Conservation (phyloP, 2,888 invertebrate genomes). For the Pandemis heparana region DNA sequence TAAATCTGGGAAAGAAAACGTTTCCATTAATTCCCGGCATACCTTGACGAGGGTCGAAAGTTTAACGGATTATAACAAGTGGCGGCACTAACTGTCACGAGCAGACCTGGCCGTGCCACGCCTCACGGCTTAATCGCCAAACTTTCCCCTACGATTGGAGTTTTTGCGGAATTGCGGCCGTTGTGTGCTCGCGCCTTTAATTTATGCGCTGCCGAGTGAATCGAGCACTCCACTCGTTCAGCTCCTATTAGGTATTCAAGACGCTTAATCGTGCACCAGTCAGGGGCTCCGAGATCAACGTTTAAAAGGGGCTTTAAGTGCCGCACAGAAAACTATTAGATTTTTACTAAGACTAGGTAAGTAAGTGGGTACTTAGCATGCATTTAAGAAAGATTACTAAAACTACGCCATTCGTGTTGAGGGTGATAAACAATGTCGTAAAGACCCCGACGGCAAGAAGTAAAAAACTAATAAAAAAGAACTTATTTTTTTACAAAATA, state of each 20-base stretch:
- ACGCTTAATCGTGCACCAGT: conserved; percentile 76
- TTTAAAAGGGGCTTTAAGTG: conserved; percentile 66
- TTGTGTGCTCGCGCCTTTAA: conserved; percentile 73
- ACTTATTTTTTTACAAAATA: too few relatives aligned
- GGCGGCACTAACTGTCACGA: conserved; percentile 83
- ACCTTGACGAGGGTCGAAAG: conserved; percentile 85
- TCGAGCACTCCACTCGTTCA: conserved; percentile 68
- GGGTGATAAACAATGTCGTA: too few relatives aligned
- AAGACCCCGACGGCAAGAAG: too few relatives aligned
- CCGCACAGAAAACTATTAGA: not conserved
- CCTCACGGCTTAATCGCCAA: conserved; percentile 84
- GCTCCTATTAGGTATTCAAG: conserved; percentile 81
- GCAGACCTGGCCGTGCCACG: conserved; percentile 81
- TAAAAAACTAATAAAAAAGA: too few relatives aligned
- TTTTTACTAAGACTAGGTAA: not conserved
- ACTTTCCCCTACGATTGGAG: conserved; percentile 83
- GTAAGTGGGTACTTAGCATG: too few relatives aligned
- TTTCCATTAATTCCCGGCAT: conserved; percentile 78
- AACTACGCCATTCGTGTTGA: too few relatives aligned
- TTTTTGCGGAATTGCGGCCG: conserved; percentile 80
- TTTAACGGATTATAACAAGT: conserved; percentile 84
- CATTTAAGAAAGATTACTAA: too few relatives aligned
- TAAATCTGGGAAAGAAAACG: conserved; percentile 75
- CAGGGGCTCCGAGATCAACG: conserved; percentile 60
- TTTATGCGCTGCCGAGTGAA: conserved; percentile 78